Percentiles rank a stretch among this genome's conserved stretches.
These are phyloP conservation scores for Amaurobius ferox DNA, from an alignment of 2,888 invertebrate species.

Conservation along the genomic window DNA sequence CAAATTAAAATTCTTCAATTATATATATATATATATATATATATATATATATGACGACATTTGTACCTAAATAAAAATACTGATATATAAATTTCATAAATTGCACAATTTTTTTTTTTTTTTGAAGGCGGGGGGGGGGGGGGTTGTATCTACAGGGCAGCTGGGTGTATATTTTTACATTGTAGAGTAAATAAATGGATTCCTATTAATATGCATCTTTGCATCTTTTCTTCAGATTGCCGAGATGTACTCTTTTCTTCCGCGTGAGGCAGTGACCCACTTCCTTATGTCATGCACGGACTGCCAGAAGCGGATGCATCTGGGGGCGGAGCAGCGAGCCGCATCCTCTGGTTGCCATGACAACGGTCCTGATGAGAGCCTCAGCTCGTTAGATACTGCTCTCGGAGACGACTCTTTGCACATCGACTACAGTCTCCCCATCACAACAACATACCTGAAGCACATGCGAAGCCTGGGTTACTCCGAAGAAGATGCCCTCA, in stretches of 20 bases:
- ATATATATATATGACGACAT: too few species aligned
- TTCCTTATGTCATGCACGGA: constrained; percentile 96
- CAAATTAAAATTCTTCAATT: too few species aligned
- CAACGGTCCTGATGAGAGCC: constrained; percentile 75
- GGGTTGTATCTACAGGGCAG: too few species aligned
- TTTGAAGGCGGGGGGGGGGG: too few species aligned
- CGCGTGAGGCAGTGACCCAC: constrained; percentile 96
- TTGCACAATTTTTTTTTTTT: too few species aligned
- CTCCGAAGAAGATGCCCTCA: constrained; percentile 69
- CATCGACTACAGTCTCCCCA: constrained; percentile 90
- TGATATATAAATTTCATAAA: too few species aligned
- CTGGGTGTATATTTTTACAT: too few species aligned
- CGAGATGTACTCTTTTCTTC: constrained; percentile 96
- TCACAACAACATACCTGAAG: constrained; percentile 92
- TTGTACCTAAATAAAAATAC: too few species aligned
- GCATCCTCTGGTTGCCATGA: constrained; percentile 45
- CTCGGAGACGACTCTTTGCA: constrained; percentile 77
- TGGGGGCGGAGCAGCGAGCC: constrained; percentile 36
- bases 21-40: too few species aligned
- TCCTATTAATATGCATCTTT: too few species aligned
- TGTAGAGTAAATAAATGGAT: too few species aligned
- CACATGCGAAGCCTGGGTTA: constrained; percentile 86
- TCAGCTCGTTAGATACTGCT: constrained; percentile 74
- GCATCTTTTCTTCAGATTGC: constrained; percentile 87
- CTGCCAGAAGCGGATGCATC: constrained; percentile 85